These are phyloP conservation scores for Muscina levida DNA, from an alignment of 2,888 invertebrate species.

Conservation along the genomic window DNA sequence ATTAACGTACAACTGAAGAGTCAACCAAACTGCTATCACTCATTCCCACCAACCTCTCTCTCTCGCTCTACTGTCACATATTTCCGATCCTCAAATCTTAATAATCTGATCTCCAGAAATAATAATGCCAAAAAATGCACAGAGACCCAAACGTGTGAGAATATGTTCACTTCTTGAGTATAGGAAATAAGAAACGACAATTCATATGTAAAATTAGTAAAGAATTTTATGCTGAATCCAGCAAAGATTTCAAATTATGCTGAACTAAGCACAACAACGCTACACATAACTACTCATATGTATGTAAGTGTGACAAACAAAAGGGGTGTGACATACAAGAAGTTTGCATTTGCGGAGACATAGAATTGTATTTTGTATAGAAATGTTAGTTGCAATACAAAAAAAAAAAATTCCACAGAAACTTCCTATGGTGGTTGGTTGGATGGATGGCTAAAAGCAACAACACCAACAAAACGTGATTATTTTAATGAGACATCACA, in stretches of 20 bases:
- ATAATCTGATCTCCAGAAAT: constrained; percentile 8
- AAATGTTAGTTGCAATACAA: background rate
- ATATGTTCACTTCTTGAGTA: background rate
- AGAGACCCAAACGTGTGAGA: background rate
- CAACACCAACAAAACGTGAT: constrained; percentile 38
- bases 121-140: constrained; percentile 2
- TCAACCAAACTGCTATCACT: too few species aligned
- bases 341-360: background rate
- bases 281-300: background rate
- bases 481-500: constrained; percentile 59
- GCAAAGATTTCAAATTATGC: constrained; percentile 12
- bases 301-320: background rate
- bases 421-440: constrained; percentile 1
- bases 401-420: constrained; percentile 22
- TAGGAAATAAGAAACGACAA: background rate
- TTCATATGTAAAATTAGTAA: background rate
- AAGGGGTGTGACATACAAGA: constrained; percentile 6
- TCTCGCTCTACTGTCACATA: too few species aligned
- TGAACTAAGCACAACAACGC: constrained; percentile 3
- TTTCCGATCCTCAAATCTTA: background rate
- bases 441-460: too few species aligned
- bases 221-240: constrained; percentile 10
- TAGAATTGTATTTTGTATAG: background rate
- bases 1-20: too few species aligned
- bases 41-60: too few species aligned